phyloP scores from a whole-genome alignment of 2,113 vertebrate genomes.

The Azemiops feae region DNA sequence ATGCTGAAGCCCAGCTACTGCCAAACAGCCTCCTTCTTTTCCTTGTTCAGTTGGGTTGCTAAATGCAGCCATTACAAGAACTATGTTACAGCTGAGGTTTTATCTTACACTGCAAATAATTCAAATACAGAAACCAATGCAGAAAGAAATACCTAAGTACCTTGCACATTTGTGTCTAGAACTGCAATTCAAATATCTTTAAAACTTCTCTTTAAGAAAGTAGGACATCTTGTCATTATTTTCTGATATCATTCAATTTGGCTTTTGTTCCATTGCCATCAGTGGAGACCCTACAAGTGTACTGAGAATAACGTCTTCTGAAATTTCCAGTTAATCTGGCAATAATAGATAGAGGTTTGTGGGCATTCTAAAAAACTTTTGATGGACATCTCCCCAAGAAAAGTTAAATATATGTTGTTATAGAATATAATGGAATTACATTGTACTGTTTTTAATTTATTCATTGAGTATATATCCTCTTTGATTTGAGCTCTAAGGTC shows the following conservation, averaged over 20 bases:
- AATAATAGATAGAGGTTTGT: background rate
- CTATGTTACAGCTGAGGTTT: background rate
- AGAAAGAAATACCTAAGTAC: background rate
- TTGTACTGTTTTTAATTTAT: background rate
- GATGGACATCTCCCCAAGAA: background rate
- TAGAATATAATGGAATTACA: background rate
- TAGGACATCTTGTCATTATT: background rate
- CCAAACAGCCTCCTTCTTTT: background rate
- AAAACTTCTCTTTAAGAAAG: background rate
- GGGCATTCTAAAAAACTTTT: background rate
- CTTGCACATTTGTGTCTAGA: background rate
- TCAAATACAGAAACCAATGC: too few relatives aligned
- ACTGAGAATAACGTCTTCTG: background rate
- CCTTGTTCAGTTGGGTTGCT: background rate
- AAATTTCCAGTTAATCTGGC: background rate
- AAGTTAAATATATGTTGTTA: background rate
- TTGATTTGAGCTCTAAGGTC: background rate
- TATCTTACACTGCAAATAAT: background rate
- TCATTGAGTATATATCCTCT: background rate
- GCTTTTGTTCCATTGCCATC: background rate
- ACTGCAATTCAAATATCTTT: background rate
- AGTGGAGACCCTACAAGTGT: background rate
- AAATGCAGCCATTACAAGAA: background rate
- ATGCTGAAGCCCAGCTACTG: background rate
- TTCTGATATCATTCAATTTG: background rate